Base-by-base conservation (phyloP, 2,113 vertebrate species). In the Physeter macrocephalus region DNA sequence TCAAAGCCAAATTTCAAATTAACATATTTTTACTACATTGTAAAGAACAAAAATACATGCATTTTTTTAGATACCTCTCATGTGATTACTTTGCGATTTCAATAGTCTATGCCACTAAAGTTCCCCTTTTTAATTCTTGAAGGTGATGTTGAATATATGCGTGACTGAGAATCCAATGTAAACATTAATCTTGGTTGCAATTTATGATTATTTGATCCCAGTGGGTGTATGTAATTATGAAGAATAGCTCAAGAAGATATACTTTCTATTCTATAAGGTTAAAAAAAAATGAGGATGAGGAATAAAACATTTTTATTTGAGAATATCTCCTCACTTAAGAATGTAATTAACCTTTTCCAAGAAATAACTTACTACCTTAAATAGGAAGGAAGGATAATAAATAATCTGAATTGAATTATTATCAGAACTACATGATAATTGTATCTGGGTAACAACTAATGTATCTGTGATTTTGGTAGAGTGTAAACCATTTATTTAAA, bases 181-280 rank as follows among this genome's bases (percentile, higher is more conserved):
- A 96, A 95, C 72, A 97, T 93, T 83, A 93, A 87, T 91, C 62
- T 87, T 94, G 86, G 95, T 78, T 95, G 9, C 34, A 87, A 87
- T 93, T 80, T 96, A 88, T 94, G 88, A 94, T 96, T 97, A 29
- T 57, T 34, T 14, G 67, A 72, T 77, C 88, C 43, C 29, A 96
- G 52, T 21, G 34, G 88, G 41, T 86, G 18, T 43, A 75, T 46
- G 5, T 84, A 92, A 90, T 95, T 95, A 95, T 88, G 41, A 94
- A 84, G 23, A 90, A 89, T 27, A 67, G 36, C 20, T 95, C 54
- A 86, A 78, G 31, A 96, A 96, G 85, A 92, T 91, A 92, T 85
- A 82, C 86, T 94, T 94, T 67, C 52, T 67, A 49, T 92, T 96
- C 52, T 82, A 57, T 75, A 36, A 92, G 31, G 17, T 69, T 83